Base-by-base conservation (phyloP, 2,113 vertebrate genomes). In the Laterallus jamaicensis region DNA sequence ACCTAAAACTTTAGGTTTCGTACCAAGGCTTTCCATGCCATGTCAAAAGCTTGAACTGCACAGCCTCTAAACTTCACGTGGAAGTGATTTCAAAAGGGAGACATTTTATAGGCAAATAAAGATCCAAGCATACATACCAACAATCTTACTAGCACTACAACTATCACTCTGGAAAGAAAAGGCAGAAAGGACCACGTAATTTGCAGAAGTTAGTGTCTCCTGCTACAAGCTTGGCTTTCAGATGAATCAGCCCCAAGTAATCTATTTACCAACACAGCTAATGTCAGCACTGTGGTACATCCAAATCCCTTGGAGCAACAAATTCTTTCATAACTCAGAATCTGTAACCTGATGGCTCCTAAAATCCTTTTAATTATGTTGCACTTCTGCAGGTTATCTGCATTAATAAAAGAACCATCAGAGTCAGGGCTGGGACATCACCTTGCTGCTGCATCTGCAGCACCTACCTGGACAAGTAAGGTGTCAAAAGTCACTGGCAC, bases 401-500 rank as follows among this genome's bases (percentile, higher is more conserved):
- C 50, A 32, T 31, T 58, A 52, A 86, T 40, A 56, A 39, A 76
- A 89, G 49, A 70, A 44, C 10, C 26, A 20, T 16, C 39, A 14
- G 0, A 0, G 44, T 9, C 55, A 50, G 28, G 62, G 49, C 69
- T 28, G 55, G 67, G 79, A 42, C 28, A 31, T 25, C 39, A 39
- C 59, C 64, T 58, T 32, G 64, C 63, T 52, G 75, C 58, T 40
- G 49, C 35, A 42, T 15, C 92, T 12, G 15, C 60, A 56, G 56
- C 37, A 75, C 12, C 69, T 15, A 12, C 40, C 35, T 17, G 35
- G 28, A 31, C 58, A 17, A 40, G 8, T 64, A 58, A 32, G 29
- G 8, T 17, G 31, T 4, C 60, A 49, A 8, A 31, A 15, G 81
- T 22, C 44, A 73, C 47, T 0, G 0, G 28, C 20, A 2, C 0